Evolutionary conservation across 2,113 vertebrate genomes (phyloP), one percentile per base, ranked within the genome.

Genomic region (Zingel zingel): DNA sequence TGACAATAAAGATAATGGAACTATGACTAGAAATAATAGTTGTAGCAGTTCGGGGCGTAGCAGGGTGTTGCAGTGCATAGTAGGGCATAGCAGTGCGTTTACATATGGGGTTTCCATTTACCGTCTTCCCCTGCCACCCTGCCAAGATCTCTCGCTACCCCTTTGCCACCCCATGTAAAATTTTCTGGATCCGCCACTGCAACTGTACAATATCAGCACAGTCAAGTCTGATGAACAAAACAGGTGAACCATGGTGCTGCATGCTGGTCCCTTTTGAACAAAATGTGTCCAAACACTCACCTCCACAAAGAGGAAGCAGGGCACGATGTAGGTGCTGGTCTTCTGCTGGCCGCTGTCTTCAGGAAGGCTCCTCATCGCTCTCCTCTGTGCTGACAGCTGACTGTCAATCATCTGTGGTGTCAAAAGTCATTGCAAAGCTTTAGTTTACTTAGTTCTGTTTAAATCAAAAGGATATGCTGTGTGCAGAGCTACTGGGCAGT

Each of bases 241-340:
- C 59, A 45, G 3, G 27, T 3, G 12, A 43, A 50, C 18, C 43
- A 47, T 16, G 5, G 19, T 21, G 0, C 30, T 18, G 12, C 43
- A 23, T n/a, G 16, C 58, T 39, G 14, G n/a, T 27, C 4, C 19
- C 18, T 6, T 45, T 27, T 47, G 6, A 58, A 64, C 3, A 66
- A 57, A 74, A 62, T 39, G 21, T 25, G 5, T 86, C 18, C 36
- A 18, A 15, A 61, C 63, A 86, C 93, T 95, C 82, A 96, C 95
- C 94, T 96, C 95, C 66, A 96, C 95, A 6, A 94, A 83, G 62
- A 96, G 93, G 84, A 96, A 96, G 78, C 95, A 96, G 58, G 95
- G 95, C 58, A 96, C 94, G 1, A 96, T 94, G 91, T 94, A 94
- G 75, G 87, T 95, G 92, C 95, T 96, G 79, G 84, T 95, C 90